Percentiles rank a stretch among this genome's conserved stretches.
Evolutionary conservation across 2,888 invertebrate genomes (phyloP).

Genomic region (Diloba caeruleocephala): DNA sequence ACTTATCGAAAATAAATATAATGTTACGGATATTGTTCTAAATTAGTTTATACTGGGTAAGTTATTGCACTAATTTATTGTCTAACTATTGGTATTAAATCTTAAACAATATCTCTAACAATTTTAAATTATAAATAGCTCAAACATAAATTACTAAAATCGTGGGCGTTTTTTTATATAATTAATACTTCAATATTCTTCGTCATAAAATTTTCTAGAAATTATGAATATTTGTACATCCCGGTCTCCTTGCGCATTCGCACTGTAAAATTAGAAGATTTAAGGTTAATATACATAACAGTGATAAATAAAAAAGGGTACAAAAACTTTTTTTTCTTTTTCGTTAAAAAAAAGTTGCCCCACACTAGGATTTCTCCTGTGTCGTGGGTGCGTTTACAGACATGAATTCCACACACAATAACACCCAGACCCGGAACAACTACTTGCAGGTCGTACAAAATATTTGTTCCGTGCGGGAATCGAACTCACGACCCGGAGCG

Average conservation of each 20-base stretch:
- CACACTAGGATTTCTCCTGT: too few relatives aligned
- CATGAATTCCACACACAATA: too few relatives aligned
- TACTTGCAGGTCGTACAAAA: too few relatives aligned
- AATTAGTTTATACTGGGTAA: slow-evolving; percentile 51
- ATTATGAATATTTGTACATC: slow-evolving; percentile 84
- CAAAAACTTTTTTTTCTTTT: too few relatives aligned
- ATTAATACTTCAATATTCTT: slow-evolving; percentile 28
- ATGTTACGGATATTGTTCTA: slow-evolving; percentile 42
- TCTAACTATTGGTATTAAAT: slow-evolving; percentile 47
- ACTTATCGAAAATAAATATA: slow-evolving; percentile 59
- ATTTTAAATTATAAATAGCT: slow-evolving; percentile 30
- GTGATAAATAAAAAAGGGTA: too few relatives aligned
- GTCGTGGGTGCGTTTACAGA: too few relatives aligned
- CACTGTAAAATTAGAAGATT: slow-evolving; percentile 76
- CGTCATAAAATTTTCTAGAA: slow-evolving; percentile 17
- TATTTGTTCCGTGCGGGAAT: too few relatives aligned
- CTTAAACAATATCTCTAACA: slow-evolving; percentile 32
- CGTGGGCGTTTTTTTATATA: slow-evolving; percentile 13
- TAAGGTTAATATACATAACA: not conserved
- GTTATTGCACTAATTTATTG: slow-evolving; percentile 62
- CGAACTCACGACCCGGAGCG: too few relatives aligned
- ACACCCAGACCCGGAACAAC: too few relatives aligned
- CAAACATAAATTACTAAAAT: slow-evolving; percentile 22
- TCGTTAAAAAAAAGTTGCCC: too few relatives aligned
- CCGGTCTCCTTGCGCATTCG: slow-evolving; percentile 86